phyloP scores from a whole-genome alignment of 2,888 invertebrate species.

The Pyrrhia umbra region DNA sequence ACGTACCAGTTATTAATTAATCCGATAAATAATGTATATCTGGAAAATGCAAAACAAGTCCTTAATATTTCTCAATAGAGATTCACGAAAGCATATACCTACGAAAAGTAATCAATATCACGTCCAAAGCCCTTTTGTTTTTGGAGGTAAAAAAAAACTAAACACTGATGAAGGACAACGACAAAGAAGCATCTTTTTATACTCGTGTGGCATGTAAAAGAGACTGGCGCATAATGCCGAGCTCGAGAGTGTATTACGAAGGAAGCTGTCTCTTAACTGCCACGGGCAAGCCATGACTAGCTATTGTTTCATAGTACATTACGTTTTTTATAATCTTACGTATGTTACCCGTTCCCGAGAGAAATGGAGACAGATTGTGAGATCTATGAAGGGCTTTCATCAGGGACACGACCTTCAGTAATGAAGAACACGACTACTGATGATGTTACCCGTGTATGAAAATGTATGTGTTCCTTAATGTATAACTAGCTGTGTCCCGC shows the following conservation, averaged over 20 bases:
- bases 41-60: no score
- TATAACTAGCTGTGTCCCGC: no score
- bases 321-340: constrained; percentile 27
- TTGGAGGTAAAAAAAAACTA: constrained; percentile 39
- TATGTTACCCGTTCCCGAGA: not conserved
- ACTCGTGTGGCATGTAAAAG: constrained; percentile 49
- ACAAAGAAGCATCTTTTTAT: constrained; percentile 60
- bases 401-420: no score
- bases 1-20: no score
- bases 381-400: no score
- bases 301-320: constrained; percentile 50
- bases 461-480: no score
- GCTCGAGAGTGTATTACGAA: constrained; percentile 57
- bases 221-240: constrained; percentile 54
- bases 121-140: constrained; percentile 5
- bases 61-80: no score
- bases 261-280: constrained; percentile 65
- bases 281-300: constrained; percentile 31
- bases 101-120: not conserved
- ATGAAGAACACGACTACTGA: no score
- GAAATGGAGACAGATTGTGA: no score
- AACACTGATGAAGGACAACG: constrained; percentile 47
- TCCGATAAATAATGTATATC: no score
- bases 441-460: no score
- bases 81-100: no score